These are phyloP conservation scores for Danio aesculapii DNA, from an alignment of 2,797 vertebrate species.

Conservation along the genomic window DNA sequence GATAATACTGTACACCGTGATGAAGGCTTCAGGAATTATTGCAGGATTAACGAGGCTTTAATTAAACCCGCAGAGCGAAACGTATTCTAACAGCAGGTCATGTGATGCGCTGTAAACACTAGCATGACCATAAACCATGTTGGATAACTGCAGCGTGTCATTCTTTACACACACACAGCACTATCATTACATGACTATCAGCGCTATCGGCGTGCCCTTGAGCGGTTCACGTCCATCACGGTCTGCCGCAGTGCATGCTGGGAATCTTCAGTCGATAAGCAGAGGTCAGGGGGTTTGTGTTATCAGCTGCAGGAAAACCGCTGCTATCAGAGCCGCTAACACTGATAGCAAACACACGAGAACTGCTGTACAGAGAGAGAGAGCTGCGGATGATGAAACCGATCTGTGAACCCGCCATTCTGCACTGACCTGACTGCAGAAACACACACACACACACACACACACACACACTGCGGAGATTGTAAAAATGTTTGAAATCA, in stretches of 20 bases:
- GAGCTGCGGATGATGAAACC: slow-evolving; percentile 1
- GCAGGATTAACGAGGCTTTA: too few relatives aligned
- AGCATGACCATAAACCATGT: neutral
- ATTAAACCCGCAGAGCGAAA: too few relatives aligned
- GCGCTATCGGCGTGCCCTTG: slow-evolving; percentile 34
- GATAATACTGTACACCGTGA: too few relatives aligned
- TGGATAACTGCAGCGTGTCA: neutral
- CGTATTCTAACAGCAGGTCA: too few relatives aligned
- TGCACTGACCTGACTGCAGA: too few relatives aligned
- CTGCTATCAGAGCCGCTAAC: slow-evolving; percentile 31
- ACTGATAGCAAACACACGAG: slow-evolving; percentile 24
- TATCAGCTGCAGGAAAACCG: slow-evolving; percentile 34
- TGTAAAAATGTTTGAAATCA: too few relatives aligned
- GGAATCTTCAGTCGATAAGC: slow-evolving; percentile 2
- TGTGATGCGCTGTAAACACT: neutral
- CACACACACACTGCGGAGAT: too few relatives aligned
- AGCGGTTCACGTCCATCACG: neutral
- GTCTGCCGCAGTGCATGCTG: slow-evolving; percentile 5
- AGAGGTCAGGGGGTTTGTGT: slow-evolving; percentile 45
- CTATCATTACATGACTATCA: neutral
- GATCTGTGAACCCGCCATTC: neutral
- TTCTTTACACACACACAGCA: too few relatives aligned
- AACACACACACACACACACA: too few relatives aligned
- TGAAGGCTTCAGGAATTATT: too few relatives aligned
- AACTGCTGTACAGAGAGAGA: neutral